Evolutionary conservation across 2,113 vertebrate species (phyloP).

Genomic region (Dipodomys spectabilis): DNA sequence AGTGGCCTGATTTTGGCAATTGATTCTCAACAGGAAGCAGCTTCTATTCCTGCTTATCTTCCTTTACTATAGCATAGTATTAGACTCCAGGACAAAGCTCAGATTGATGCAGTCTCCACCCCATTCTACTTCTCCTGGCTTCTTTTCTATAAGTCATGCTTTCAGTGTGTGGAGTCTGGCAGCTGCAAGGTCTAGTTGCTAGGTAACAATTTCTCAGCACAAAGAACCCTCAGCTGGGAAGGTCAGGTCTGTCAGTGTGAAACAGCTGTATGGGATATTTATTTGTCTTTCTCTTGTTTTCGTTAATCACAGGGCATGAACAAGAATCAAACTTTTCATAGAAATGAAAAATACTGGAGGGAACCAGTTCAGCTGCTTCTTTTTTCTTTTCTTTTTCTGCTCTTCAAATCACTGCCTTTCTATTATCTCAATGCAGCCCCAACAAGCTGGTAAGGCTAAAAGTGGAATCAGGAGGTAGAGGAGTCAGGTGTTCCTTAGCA

Average conservation of each 20-base stretch:
- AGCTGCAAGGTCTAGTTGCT: slow-evolving; percentile 95
- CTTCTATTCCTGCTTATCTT: slow-evolving; percentile 51
- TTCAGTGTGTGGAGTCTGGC: slow-evolving; percentile 83
- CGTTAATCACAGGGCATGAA: slow-evolving; percentile 82
- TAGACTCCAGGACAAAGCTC: slow-evolving; percentile 81
- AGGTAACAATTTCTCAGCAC: slow-evolving; percentile 94
- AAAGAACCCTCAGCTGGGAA: slow-evolving; percentile 96
- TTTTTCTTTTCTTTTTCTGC: background rate
- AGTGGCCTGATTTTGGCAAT: slow-evolving; percentile 37
- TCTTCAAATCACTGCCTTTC: slow-evolving; percentile 72
- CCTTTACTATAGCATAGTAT: slow-evolving; percentile 64
- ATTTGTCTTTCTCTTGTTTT: slow-evolving; percentile 87
- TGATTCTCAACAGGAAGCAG: slow-evolving; percentile 58
- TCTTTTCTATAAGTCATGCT: slow-evolving; percentile 87
- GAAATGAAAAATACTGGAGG: slow-evolving; percentile 73
- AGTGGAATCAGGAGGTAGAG: background rate
- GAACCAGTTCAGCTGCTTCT: slow-evolving; percentile 71
- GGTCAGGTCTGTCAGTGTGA: slow-evolving; percentile 90
- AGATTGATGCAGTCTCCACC: slow-evolving; percentile 86
- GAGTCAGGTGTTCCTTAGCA: slow-evolving; percentile 5
- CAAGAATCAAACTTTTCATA: slow-evolving; percentile 83
- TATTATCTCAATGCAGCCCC: slow-evolving; percentile 47
- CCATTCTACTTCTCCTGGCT: slow-evolving; percentile 79
- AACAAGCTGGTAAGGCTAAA: slow-evolving; percentile 32
- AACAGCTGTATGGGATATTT: slow-evolving; percentile 89